Evolutionary conservation across 2,113 vertebrate genomes (phyloP).

Genomic region (Antigone vipio): DNA sequence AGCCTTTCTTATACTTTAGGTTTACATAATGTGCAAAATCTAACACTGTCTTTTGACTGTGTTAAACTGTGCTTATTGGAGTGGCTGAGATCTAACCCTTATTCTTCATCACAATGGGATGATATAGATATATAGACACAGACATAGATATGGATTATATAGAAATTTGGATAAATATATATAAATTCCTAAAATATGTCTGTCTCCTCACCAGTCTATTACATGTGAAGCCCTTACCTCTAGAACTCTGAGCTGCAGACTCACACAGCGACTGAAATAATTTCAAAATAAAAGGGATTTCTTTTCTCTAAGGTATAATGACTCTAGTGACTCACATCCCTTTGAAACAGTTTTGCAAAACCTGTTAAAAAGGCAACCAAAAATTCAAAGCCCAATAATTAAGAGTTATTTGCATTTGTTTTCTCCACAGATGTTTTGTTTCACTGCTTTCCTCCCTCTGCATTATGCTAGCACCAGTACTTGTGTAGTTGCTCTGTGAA

Average conservation of each 20-base stretch:
- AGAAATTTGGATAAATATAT: neutral
- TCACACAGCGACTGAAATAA: neutral
- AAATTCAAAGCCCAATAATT: neutral
- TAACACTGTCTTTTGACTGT: neutral
- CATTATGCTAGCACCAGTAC: neutral
- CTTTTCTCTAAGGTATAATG: neutral
- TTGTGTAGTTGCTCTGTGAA: neutral
- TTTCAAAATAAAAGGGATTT: neutral
- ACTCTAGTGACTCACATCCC: accelerated
- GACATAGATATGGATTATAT: neutral
- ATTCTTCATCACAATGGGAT: neutral
- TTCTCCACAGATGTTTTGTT: neutral
- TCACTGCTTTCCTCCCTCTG: neutral
- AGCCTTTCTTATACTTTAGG: neutral
- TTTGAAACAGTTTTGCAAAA: neutral
- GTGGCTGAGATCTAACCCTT: neutral
- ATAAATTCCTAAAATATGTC: neutral
- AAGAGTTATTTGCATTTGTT: neutral
- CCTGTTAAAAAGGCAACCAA: neutral
- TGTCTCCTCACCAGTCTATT: neutral
- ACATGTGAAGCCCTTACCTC: neutral
- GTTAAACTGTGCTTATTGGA: neutral
- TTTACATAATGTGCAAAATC: neutral
- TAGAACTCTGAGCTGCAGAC: neutral
- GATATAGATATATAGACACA: neutral